Base-by-base conservation (phyloP, 2,113 vertebrate species). In the Mola mola region DNA sequence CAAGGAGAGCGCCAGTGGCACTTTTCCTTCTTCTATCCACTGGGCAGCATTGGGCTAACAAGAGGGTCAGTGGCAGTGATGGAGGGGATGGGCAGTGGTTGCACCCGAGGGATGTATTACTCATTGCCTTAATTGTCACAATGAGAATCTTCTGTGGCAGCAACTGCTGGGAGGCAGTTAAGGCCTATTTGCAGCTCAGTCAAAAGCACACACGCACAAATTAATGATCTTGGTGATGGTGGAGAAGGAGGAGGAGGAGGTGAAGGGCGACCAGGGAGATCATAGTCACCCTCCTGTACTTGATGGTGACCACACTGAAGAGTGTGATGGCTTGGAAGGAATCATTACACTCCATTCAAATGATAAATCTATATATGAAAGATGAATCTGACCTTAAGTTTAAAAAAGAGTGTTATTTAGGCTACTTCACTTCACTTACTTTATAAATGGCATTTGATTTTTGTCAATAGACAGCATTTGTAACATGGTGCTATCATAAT, bases 81-180 rank as follows among this genome's bases (percentile, higher is more conserved):
- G 77, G 75, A 83, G 81, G 78, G 74, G 68, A 43, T 26, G 58
- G 69, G 59, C 65, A 33, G 78, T n/a, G 12, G 41, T 10, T n/a
- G 42, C 57, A 75, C 65, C 77, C 25, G 47, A 66, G 84, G 75
- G 69, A 67, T 2, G 41, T 58, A 71, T 90, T 88, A 87, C 72
- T 90, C 86, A 86, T 48, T 44, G 66, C 47, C 75, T 72, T 83
- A 84, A 88, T 89, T 38, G 59, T 73, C 42, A 38, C 65, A 67
- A 20, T 47, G 64, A 80, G 86, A 86, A 90, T 87, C 79, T 78
- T 82, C 61, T 75, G 85, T 81, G 82, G 86, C 67, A 79, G 76
- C 26, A 82, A 78, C 71, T 83, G 80, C 79, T 69, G 79, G 74
- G 72, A 81, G 81, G 70, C 80, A 66, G 69, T 82, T 81, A 75